These are phyloP conservation scores for Equus przewalskii DNA, from an alignment of 2,113 vertebrate genomes.

Conservation along the genomic window DNA sequence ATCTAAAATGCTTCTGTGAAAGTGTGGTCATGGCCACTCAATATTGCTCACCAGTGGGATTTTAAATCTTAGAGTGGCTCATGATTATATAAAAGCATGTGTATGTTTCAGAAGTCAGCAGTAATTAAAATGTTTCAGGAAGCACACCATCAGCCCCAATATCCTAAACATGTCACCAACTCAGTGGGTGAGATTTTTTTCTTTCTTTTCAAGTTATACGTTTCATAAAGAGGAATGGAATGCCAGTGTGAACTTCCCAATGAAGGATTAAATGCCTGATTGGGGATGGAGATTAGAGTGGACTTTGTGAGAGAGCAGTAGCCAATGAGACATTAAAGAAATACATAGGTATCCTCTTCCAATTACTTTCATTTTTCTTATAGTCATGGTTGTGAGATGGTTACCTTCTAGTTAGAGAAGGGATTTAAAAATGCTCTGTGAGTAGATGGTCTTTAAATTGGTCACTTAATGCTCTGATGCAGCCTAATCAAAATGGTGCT, in stretches of 20 bases:
- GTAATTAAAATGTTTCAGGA: neutral
- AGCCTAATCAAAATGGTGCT: neutral
- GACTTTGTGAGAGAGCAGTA: neutral
- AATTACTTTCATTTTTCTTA: neutral
- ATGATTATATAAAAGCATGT: neutral
- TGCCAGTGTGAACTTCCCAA: neutral
- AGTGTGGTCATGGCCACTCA: neutral
- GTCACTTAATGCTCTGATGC: neutral
- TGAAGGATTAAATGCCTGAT: neutral
- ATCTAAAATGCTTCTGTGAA: neutral
- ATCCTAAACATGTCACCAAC: neutral
- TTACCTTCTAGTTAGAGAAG: neutral
- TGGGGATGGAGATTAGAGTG: neutral
- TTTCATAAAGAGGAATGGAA: neutral
- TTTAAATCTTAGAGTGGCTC: neutral
- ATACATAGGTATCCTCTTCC: neutral
- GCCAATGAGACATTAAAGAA: neutral
- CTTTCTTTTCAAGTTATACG: neutral
- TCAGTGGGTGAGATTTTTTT: neutral
- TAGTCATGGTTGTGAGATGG: neutral
- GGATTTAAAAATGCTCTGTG: neutral
- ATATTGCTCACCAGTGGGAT: neutral
- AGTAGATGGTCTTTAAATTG: neutral
- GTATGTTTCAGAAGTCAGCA: neutral
- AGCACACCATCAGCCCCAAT: neutral